Conservation (phyloP, 2,888 invertebrate genomes). For the Synergus umbraculus region DNA sequence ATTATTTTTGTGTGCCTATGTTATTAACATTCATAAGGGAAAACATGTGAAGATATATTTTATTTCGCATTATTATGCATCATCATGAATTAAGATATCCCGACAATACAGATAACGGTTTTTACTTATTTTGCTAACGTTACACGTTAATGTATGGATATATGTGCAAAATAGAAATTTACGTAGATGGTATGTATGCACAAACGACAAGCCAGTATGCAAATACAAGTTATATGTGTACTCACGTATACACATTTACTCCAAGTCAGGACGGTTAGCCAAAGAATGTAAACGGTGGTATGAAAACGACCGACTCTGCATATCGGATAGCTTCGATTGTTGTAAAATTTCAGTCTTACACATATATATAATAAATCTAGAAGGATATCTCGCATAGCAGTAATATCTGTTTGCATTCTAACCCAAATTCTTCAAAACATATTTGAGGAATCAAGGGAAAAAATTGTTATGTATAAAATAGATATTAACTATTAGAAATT, state of each 20-base stretch:
- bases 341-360: background rate
- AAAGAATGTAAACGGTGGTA: slow-evolving; percentile 1
- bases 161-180: background rate
- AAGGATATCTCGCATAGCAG: background rate
- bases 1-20: too few species aligned
- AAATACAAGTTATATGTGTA: background rate
- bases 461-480: too few species aligned
- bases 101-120: background rate
- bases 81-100: background rate
- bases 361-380: background rate
- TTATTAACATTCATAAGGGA: background rate
- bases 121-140: background rate
- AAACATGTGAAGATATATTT: background rate
- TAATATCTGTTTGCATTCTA: background rate
- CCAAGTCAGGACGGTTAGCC: background rate
- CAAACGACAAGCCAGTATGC: background rate
- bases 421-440: background rate
- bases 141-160: background rate
- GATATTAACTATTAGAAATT: too few species aligned
- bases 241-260: background rate
- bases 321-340: background rate
- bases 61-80: background rate
- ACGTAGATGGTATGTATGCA: background rate
- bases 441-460: too few species aligned
- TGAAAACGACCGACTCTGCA: background rate